Percentiles rank a stretch among this genome's conserved stretches.
Evolutionary conservation across 2,113 vertebrate genomes (phyloP).

Genomic region (Podilymbus podiceps): DNA sequence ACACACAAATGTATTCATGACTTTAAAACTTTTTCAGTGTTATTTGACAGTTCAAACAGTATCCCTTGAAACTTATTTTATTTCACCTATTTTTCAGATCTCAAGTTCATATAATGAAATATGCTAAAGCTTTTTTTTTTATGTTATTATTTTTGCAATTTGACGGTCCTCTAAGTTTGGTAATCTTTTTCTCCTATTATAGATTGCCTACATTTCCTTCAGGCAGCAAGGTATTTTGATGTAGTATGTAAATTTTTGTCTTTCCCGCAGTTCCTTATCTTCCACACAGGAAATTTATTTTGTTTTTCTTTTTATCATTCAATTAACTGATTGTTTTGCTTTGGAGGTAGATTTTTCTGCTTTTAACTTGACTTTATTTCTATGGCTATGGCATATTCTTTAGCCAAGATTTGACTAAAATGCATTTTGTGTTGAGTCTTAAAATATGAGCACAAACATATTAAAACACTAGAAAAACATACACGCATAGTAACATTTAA

Average conservation of each 20-base stretch:
- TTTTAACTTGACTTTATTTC: conserved; percentile 62
- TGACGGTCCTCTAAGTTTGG: background rate
- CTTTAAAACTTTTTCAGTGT: background rate
- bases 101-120: background rate
- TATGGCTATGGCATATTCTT: conserved; percentile 18
- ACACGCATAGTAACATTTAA: background rate
- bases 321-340: conserved; percentile 68
- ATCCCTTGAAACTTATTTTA: background rate
- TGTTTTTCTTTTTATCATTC: conserved; percentile 64
- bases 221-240: conserved; percentile 38
- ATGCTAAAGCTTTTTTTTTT: background rate
- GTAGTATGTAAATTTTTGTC: conserved; percentile 50
- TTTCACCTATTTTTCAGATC: background rate
- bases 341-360: conserved; percentile 55
- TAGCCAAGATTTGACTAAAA: conserved; percentile 10
- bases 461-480: background rate
- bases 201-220: conserved; percentile 30
- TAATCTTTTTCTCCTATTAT: conserved; percentile 10
- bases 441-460: background rate
- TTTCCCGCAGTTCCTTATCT: conserved; percentile 56
- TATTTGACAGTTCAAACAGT: background rate
- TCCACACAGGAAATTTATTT: conserved; percentile 49
- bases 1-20: background rate
- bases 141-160: background rate
- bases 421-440: conserved; percentile 12